These are phyloP conservation scores for Cryptus viduatorius DNA, from an alignment of 2,888 invertebrate species.

Conservation along the genomic window DNA sequence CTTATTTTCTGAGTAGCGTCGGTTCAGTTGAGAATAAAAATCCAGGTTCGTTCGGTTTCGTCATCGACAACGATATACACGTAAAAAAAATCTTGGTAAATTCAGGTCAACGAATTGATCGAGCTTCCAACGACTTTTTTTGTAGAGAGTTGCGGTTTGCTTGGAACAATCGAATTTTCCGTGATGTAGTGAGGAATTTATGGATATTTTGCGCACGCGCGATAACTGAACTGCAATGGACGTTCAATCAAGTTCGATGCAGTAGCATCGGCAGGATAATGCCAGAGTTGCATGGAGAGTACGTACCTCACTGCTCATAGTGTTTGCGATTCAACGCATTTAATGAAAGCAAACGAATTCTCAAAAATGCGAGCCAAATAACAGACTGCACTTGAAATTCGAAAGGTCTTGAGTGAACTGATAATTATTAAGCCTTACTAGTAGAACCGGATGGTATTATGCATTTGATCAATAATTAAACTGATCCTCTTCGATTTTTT, in stretches of 20 bases:
- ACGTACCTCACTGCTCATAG: background rate
- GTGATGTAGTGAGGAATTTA: conserved; percentile 60
- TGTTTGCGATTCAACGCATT: too few species aligned
- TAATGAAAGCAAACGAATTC: too few species aligned
- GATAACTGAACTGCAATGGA: conserved; percentile 59
- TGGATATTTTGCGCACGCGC: conserved; percentile 69
- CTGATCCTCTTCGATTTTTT: too few species aligned
- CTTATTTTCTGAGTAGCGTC: background rate
- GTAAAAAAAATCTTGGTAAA: conserved; percentile 37
- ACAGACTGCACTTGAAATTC: too few species aligned
- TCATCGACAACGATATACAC: conserved; percentile 41
- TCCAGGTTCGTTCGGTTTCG: conserved; percentile 40
- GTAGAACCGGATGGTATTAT: too few species aligned
- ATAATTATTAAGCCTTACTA: too few species aligned
- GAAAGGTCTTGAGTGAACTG: too few species aligned
- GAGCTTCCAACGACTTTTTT: conserved; percentile 28
- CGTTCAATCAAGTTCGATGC: conserved; percentile 76
- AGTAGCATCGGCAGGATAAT: conserved; percentile 44
- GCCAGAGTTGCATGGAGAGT: background rate
- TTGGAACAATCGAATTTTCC: conserved; percentile 19
- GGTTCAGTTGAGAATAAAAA: background rate
- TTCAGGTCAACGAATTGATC: conserved; percentile 57
- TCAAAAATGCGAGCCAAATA: too few species aligned
- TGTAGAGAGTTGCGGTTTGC: background rate
- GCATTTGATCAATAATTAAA: too few species aligned